These are phyloP conservation scores for Halcyon smyrnensis DNA, from an alignment of 2,797 vertebrate genomes.

Conservation along the genomic window DNA sequence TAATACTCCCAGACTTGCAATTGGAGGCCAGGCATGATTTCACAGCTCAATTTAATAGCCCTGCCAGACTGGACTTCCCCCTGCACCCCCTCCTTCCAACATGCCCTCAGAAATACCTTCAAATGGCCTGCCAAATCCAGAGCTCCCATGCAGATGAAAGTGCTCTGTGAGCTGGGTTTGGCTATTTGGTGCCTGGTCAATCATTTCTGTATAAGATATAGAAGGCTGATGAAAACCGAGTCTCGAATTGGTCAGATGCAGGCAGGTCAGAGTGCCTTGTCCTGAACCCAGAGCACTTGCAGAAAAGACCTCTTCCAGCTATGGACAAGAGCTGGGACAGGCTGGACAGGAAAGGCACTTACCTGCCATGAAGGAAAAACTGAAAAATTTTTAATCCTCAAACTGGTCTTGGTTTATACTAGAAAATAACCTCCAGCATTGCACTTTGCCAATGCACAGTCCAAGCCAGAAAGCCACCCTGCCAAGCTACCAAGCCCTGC, in stretches of 20 bases:
- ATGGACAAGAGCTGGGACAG: neutral
- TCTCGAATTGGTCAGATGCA: neutral
- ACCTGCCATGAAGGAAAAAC: neutral
- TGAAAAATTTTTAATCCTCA: neutral
- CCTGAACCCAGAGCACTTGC: neutral
- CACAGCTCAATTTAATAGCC: neutral
- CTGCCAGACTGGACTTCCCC: neutral
- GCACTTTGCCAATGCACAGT: neutral
- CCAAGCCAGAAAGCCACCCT: neutral
- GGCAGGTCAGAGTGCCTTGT: neutral
- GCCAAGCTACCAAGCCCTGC: neutral
- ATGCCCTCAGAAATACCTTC: neutral
- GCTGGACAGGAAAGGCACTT: neutral
- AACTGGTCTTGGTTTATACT: neutral
- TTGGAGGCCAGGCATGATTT: neutral
- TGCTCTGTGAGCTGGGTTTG: neutral
- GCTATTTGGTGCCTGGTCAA: neutral
- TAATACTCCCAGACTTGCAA: neutral
- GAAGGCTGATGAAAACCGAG: neutral
- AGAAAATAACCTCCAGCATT: neutral
- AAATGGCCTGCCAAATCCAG: neutral
- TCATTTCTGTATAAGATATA: neutral
- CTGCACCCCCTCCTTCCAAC: neutral
- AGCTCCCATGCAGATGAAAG: neutral
- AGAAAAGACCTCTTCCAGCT: neutral